These are phyloP conservation scores for Microctenopoma steveboyesi DNA, from an alignment of 2,797 vertebrate species.

Conservation along the genomic window DNA sequence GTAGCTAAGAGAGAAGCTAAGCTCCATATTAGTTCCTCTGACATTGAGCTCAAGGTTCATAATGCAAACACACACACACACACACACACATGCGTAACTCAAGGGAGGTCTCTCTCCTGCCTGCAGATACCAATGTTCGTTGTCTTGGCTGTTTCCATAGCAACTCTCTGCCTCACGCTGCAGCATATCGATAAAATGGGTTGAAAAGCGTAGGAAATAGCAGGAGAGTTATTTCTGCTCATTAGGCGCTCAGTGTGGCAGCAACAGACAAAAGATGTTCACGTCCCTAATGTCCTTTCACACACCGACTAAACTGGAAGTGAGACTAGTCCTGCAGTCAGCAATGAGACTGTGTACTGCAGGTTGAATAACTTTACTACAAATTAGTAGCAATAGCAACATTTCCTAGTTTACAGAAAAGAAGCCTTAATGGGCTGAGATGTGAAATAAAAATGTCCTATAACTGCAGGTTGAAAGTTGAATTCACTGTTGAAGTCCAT, in stretches of 20 bases:
- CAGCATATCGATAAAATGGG: constrained; percentile 59
- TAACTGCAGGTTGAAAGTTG: constrained; percentile 33
- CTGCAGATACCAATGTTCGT: constrained; percentile 40
- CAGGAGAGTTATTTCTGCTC: constrained; percentile 68
- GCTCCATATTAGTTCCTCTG: not conserved
- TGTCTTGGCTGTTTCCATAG: constrained; percentile 80
- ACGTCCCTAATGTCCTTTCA: constrained; percentile 23
- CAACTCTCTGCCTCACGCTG: constrained; percentile 68
- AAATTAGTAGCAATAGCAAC: not conserved
- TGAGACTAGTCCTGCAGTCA: constrained; percentile 9
- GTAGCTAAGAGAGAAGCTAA: not conserved
- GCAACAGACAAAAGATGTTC: constrained; percentile 46
- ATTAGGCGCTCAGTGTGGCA: constrained; percentile 66
- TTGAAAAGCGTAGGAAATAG: constrained; percentile 50
- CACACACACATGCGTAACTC: constrained; percentile 18
- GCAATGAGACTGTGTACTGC: not conserved
- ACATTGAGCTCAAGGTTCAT: constrained; percentile 33
- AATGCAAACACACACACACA: constrained; percentile 42
- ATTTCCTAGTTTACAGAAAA: constrained; percentile 27
- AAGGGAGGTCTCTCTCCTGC: constrained; percentile 46
- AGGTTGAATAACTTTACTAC: not conserved
- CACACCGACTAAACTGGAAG: constrained; percentile 10
- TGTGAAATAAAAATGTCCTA: constrained; percentile 39
- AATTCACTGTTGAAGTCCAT: constrained; percentile 24
- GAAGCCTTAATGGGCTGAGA: constrained; percentile 49